Evolutionary conservation across 2,797 vertebrate genomes (phyloP).

Genomic region (Myiothlypis coronata): DNA sequence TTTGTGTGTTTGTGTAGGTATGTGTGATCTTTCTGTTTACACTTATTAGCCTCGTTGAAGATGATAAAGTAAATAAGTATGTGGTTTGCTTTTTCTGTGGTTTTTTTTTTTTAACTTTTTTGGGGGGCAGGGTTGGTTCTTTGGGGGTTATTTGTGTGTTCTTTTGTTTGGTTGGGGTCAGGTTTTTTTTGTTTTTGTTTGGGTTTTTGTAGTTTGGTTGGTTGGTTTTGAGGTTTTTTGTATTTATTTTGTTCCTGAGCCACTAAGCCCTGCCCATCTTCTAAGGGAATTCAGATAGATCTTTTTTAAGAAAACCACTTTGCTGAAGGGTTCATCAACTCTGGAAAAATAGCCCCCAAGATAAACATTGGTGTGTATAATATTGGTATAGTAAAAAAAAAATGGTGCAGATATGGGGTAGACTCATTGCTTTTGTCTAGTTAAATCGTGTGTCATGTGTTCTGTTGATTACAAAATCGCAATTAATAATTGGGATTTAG

Average conservation of each 20-base stretch:
- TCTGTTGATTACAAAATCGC: not conserved
- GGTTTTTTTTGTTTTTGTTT: not conserved
- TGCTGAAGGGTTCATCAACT: not conserved
- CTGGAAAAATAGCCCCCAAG: not conserved
- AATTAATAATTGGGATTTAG: not conserved
- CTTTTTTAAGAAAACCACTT: not conserved
- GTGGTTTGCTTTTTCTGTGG: accelerated
- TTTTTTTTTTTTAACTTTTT: not conserved
- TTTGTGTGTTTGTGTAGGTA: not conserved
- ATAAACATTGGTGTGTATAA: not conserved
- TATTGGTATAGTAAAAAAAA: not conserved
- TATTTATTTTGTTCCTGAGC: not conserved
- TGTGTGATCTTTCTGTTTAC: not conserved
- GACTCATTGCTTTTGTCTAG: not conserved
- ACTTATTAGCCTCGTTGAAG: not conserved
- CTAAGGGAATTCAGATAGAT: not conserved
- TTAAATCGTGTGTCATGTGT: not conserved
- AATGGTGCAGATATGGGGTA: not conserved
- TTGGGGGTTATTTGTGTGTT: too few relatives aligned
- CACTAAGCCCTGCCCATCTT: not conserved
- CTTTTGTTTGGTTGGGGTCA: not conserved
- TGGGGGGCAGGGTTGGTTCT: not conserved
- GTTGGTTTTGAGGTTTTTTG: not conserved
- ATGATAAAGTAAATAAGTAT: not conserved
- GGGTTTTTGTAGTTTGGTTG: not conserved